Evolutionary conservation across 2,888 invertebrate genomes (phyloP).

Genomic region (Cinara cedri): DNA sequence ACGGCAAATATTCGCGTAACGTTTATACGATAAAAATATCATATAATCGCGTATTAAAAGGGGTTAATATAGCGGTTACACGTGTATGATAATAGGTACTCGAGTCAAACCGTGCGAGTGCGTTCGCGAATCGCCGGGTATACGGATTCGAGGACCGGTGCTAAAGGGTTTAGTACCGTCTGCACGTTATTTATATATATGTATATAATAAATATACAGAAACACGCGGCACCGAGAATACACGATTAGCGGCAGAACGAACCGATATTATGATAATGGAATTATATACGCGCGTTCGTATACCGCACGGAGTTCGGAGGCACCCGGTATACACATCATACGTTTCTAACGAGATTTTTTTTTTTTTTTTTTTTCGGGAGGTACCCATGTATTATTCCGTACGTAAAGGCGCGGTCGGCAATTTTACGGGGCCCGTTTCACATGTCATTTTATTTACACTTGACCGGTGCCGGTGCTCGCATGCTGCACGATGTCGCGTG

Average conservation of each 20-base stretch:
- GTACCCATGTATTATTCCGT: too few species aligned
- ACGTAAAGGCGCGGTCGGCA: conserved; percentile 25
- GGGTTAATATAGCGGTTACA: too few species aligned
- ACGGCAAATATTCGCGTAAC: too few species aligned
- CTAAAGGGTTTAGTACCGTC: conserved; percentile 42
- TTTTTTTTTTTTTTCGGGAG: too few species aligned
- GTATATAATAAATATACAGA: not conserved
- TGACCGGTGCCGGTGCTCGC: conserved; percentile 53
- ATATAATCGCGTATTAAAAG: too few species aligned
- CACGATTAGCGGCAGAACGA: conserved; percentile 1
- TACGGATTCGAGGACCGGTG: conserved; percentile 22
- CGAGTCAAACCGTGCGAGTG: too few species aligned
- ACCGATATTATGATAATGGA: not conserved
- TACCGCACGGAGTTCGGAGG: too few species aligned
- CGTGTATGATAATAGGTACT: too few species aligned
- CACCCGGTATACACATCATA: not conserved
- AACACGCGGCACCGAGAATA: not conserved
- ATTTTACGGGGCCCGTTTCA: conserved; percentile 48
- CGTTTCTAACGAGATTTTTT: conserved; percentile 44
- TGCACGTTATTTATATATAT: too few species aligned
- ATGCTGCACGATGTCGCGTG: conserved; percentile 1
- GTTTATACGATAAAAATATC: too few species aligned
- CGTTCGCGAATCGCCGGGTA: not conserved
- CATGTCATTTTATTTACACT: conserved; percentile 57
- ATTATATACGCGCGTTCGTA: not conserved